Percentiles rank a stretch among this genome's conserved stretches.
Conservation (phyloP, 1,140 invertebrate genomes). For the Harpegnathos saltator region DNA sequence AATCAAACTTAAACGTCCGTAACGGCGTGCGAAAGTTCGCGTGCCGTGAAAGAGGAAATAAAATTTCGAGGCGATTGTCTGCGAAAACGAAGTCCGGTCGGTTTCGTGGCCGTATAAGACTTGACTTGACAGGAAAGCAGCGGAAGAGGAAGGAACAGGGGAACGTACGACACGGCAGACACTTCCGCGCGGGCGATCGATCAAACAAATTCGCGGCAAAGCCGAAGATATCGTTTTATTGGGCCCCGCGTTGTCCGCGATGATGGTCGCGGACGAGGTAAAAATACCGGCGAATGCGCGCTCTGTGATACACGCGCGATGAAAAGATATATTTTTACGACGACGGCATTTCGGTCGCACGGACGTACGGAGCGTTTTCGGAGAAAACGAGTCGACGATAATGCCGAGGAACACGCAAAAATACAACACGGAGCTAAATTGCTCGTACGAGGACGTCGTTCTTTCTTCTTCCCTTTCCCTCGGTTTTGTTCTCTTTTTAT, state of each 20-base stretch:
- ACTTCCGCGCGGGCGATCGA: conserved; percentile 1
- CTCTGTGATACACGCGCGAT: neutral
- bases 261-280: neutral
- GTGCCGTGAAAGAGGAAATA: neutral
- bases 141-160: neutral
- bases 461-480: too few species aligned
- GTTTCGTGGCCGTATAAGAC: neutral
- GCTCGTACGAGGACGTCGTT: too few species aligned
- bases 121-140: conserved; percentile 1
- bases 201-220: conserved; percentile 35
- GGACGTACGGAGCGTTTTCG: too few species aligned
- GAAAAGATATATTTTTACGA: neutral
- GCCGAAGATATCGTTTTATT: conserved; percentile 34
- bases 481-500: too few species aligned
- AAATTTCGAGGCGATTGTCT: neutral
- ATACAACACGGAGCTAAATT: too few species aligned
- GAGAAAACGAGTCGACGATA: too few species aligned
- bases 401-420: too few species aligned
- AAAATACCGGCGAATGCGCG: neutral
- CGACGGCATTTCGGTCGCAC: neutral
- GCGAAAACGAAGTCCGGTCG: neutral
- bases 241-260: conserved; percentile 3
- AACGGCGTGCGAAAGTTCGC: neutral
- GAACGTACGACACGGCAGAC: neutral
- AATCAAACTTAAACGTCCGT: neutral